A percentile compares a stretch with the other conserved stretches of the same genome.
Conservation (phyloP, 2,113 vertebrate species). For the Poicephalus gulielmi region DNA sequence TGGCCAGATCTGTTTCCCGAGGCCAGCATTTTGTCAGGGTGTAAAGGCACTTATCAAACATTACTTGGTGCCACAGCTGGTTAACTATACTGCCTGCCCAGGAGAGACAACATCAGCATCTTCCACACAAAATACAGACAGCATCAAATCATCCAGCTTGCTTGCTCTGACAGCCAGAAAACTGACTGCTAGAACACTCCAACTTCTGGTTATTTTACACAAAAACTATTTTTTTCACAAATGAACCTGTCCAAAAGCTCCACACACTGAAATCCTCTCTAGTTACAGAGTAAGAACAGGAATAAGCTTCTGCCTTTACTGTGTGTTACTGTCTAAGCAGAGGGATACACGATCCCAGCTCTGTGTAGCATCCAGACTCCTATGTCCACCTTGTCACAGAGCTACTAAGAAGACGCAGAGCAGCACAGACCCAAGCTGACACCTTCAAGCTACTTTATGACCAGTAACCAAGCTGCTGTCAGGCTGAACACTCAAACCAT, state of each 20-base stretch:
- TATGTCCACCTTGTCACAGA: background rate
- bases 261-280: background rate
- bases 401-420: accelerated
- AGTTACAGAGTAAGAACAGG: background rate
- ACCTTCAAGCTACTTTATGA: background rate
- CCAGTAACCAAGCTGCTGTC: background rate
- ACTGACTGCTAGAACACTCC: background rate
- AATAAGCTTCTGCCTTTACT: background rate
- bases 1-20: conserved; percentile 64
- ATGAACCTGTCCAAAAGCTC: background rate
- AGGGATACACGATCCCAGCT: background rate
- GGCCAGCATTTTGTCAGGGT: conserved; percentile 86
- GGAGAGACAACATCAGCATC: background rate
- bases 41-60: conserved; percentile 87
- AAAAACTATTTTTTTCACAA: background rate
- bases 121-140: background rate
- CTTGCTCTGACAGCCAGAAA: background rate
- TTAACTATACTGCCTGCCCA: conserved; percentile 86
- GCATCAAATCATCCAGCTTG: background rate
- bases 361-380: background rate
- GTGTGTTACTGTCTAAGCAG: background rate
- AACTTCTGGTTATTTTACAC: background rate
- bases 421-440: accelerated
- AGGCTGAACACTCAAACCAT: background rate
- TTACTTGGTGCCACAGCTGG: conserved; percentile 87